These are phyloP conservation scores for Platygyra sinensis DNA, from an alignment of 64 coral and sea anemone species.

Conservation along the genomic window DNA sequence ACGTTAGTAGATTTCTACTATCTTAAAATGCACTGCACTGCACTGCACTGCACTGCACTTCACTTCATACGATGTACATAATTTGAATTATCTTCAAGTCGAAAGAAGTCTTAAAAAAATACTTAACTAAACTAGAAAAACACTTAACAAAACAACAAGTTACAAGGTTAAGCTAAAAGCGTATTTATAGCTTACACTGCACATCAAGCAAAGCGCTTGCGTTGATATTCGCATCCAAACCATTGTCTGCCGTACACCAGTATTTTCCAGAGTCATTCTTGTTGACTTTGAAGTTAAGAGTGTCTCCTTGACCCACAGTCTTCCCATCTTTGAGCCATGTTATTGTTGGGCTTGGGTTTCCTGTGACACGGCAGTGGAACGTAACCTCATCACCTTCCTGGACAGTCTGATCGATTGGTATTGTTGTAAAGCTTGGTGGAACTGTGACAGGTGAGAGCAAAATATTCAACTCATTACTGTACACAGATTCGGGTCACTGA, in stretches of 20 bases:
- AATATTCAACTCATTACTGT: too few relatives aligned
- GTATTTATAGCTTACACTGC: neutral
- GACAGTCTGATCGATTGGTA: neutral
- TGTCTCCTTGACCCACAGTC: neutral
- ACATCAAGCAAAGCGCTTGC: neutral
- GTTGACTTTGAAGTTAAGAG: neutral
- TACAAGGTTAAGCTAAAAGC: too few relatives aligned
- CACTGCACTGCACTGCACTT: too few relatives aligned
- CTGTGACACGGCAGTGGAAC: neutral
- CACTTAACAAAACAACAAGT: too few relatives aligned
- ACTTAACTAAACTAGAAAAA: too few relatives aligned
- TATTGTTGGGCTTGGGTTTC: neutral
- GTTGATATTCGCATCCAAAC: neutral
- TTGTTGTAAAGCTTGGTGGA: neutral
- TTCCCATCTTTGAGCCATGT: constrained; percentile 1
- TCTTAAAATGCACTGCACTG: too few relatives aligned
- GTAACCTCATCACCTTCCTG: neutral
- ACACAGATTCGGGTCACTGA: too few relatives aligned
- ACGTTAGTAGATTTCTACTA: too few relatives aligned
- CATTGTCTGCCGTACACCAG: neutral
- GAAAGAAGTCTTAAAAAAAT: too few relatives aligned
- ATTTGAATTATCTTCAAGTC: too few relatives aligned
- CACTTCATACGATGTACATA: too few relatives aligned
- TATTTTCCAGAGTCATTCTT: neutral
- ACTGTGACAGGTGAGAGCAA: neutral